A percentile compares a stretch with the other conserved stretches of the same genome.
These are phyloP conservation scores for Arvicola amphibius DNA, from an alignment of 2,797 vertebrate species.

Conservation along the genomic window DNA sequence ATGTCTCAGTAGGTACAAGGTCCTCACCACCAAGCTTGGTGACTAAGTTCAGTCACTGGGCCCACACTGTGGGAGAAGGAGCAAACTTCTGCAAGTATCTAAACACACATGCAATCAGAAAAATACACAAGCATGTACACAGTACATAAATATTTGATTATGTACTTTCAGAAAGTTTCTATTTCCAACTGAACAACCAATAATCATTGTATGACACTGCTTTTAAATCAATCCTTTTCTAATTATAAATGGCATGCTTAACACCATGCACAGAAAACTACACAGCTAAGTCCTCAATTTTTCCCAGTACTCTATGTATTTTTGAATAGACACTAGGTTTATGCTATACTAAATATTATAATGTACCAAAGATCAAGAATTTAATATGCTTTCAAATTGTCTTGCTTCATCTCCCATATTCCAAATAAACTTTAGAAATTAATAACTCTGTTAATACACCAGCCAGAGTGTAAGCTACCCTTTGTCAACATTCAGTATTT, in stretches of 20 bases:
- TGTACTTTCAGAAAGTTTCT: not conserved
- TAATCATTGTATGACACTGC: not conserved
- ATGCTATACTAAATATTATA: not conserved
- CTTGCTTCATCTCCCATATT: not conserved
- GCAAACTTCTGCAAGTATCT: not conserved
- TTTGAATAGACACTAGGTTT: not conserved
- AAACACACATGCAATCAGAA: not conserved
- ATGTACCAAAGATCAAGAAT: not conserved
- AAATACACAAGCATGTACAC: too few relatives aligned
- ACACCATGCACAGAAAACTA: not conserved
- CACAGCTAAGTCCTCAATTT: not conserved
- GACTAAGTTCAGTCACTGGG: not conserved
- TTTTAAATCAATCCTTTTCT: not conserved
- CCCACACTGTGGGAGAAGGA: not conserved
- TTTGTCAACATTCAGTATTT: not conserved
- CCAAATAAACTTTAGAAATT: slow-evolving; percentile 25
- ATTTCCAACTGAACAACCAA: not conserved
- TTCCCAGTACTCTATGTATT: not conserved
- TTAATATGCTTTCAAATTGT: not conserved
- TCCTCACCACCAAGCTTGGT: not conserved
- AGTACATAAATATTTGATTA: not conserved
- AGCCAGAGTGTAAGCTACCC: not conserved
- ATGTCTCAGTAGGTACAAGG: not conserved
- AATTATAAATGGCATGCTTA: not conserved
- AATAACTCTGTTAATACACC: not conserved